These are phyloP conservation scores for Hirtodrosophila confusa DNA, from an alignment of 2,888 invertebrate genomes.

Conservation along the genomic window DNA sequence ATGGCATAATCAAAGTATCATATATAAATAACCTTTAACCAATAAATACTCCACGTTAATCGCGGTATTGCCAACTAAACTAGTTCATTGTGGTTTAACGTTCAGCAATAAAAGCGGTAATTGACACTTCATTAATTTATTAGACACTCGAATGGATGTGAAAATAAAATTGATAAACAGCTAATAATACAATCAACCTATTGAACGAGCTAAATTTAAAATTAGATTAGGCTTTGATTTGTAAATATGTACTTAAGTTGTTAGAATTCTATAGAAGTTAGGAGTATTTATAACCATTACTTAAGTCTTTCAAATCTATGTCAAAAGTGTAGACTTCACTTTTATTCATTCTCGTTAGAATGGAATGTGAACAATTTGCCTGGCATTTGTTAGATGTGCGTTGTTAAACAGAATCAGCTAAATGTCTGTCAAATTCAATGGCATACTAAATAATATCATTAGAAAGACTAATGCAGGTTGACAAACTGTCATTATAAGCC, in stretches of 20 bases:
- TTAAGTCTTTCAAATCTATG: not conserved
- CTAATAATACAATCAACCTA: not conserved
- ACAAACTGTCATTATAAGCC: not conserved
- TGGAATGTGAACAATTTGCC: slow-evolving; percentile 6
- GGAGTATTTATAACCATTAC: too few relatives aligned
- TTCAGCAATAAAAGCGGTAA: slow-evolving; percentile 10
- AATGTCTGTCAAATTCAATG: slow-evolving; percentile 5
- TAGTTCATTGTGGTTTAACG: slow-evolving; percentile 11
- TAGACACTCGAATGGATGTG: slow-evolving; percentile 16
- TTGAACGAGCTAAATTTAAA: too few relatives aligned
- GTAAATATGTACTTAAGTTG: too few relatives aligned
- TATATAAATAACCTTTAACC: not conserved
- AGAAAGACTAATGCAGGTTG: slow-evolving; percentile 1
- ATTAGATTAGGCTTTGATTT: too few relatives aligned
- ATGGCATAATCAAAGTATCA: too few relatives aligned
- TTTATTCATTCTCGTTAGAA: slow-evolving; percentile 2
- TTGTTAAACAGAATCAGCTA: not conserved
- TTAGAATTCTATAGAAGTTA: too few relatives aligned
- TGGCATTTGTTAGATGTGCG: not conserved
- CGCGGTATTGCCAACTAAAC: not conserved
- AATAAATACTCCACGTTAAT: not conserved
- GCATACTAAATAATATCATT: not conserved
- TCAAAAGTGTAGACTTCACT: slow-evolving; percentile 12
- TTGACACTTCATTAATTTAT: slow-evolving; percentile 34
- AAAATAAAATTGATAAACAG: slow-evolving; percentile 10